Evolutionary conservation across 2,888 invertebrate species (phyloP), one percentile per base, ranked within the genome.

Genomic region (Ophion costatus): DNA sequence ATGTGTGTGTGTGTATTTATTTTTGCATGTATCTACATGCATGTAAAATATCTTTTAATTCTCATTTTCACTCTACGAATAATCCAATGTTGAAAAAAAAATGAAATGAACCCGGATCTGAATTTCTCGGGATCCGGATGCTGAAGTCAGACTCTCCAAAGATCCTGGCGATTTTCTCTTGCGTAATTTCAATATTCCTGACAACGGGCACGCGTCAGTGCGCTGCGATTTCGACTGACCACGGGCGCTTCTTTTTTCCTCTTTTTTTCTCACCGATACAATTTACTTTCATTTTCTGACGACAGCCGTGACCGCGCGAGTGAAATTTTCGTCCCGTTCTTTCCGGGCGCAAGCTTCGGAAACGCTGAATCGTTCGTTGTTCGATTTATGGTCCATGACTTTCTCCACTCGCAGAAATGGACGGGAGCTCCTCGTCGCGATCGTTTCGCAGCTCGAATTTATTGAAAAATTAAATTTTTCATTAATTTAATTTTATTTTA

Each of bases 201-300:
- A 84, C 63, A 71, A 80, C 70, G 24, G 61, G 56, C 29, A 51
- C 51, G 22, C 33, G 10, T 84, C 33, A 77, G 63, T 74, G 64
- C 74, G 9, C 56, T 9, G 33, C 79, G 74, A 82, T 86, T 82
- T 80, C 45, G 56, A 83, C 71, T n/a, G 29, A 70, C 51, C n/a
- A 22, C 33, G 22, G 51, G 5, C 14, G 51, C 51, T 51, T 51
- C 14, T 17, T 51, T 51, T 51, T 61, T 45, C 76, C 11, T 83
- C 61, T 75, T 64, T 79, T 2, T 59, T 57, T 45, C 64, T 22
- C 56, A 64, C 33, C 56, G 33, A 29, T 57, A 33, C n/a, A 29
- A 71, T 11, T 17, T 33, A 79, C 70, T 80, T 64, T 59, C 42
- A 76, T 80, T 71, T 71, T 29, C 64, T 33, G 71, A 71, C 59